Evolutionary conservation across 2,113 vertebrate genomes (phyloP), one percentile per base, ranked within the genome.

Genomic region (Ardeotis arabs): DNA sequence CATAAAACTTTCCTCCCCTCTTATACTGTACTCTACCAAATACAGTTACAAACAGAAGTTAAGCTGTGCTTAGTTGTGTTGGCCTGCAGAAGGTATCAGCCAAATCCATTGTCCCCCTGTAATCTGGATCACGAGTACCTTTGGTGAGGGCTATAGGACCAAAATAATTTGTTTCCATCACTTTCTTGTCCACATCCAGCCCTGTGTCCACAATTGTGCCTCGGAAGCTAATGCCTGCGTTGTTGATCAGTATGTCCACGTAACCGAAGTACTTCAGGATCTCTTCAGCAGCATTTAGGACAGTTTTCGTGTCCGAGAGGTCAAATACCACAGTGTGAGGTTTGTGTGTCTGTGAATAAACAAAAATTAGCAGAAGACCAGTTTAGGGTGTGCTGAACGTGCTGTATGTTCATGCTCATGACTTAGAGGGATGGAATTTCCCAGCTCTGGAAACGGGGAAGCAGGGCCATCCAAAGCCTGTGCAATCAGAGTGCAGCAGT

Each of bases 161-260:
- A 88, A 99, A 99, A 94, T 99, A 99, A 97, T 99, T 99, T 45
- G 98, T 99, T 78, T 99, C 99, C 99, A 99, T 99, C 81, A 99
- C 98, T 45, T 98, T 98, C 91, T 98, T 98, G 93, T 99, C 99
- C 89, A 99, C 99, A 0, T 99, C 98, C 25, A 99, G 64, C 25
- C 96, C 87, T 0, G 99, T 99, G 41, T 99, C 99, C 79, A 98
- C 83, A 31, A 99, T 98, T 39, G 98, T 93, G 24, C 99, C 99
- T 20, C 99, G 99, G 97, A 98, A 99, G 96, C 99, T 99, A 96
- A 99, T 97, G 39, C 99, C 99, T 5, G 99, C 99, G 0, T 99
- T 99, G 96, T 99, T 99, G 95, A 99, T 98, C 28, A 99, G 98
- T 68, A 99, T 97, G 50, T 99, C 99, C 84, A 99, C 99, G 0